A percentile compares a stretch with the other conserved stretches of the same genome.
These are phyloP conservation scores for Mallotus villosus DNA, from an alignment of 2,797 vertebrate species.

Conservation along the genomic window DNA sequence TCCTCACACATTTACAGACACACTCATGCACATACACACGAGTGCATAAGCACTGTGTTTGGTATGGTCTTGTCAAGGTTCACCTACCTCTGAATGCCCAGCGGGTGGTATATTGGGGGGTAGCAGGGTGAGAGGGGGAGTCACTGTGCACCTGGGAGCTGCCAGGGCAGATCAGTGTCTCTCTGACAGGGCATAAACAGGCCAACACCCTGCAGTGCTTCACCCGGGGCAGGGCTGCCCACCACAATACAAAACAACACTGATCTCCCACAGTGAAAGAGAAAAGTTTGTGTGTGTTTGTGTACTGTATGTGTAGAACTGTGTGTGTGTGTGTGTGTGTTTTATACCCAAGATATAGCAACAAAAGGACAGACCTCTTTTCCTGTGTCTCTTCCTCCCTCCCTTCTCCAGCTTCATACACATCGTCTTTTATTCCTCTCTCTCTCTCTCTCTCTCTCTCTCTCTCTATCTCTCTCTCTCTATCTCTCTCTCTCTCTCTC, in stretches of 20 bases:
- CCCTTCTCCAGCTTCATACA: no score
- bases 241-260: not conserved
- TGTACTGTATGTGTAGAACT: conserved; percentile 15
- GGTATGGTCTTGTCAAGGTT: conserved; percentile 44
- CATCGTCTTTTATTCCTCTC: no score
- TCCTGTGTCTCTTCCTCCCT: not conserved
- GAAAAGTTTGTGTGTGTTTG: conserved; percentile 18
- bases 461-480: not conserved
- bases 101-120: conserved; percentile 45
- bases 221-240: conserved; percentile 46
- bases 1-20: conserved; percentile 18
- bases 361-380: conserved; percentile 29
- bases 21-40: not conserved
- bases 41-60: conserved; percentile 6
- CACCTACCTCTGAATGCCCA: conserved; percentile 29
- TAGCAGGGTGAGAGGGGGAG: not conserved
- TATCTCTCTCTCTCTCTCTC: not conserved
- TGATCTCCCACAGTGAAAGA: not conserved
- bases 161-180: conserved; percentile 64
- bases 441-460: not conserved
- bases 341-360: not conserved
- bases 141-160: conserved; percentile 69
- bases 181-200: conserved; percentile 60
- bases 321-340: conserved; percentile 5
- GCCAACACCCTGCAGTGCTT: conserved; percentile 42